phyloP scores from a whole-genome alignment of 2,113 vertebrate genomes.

The Sarotherodon lohbergeri region DNA sequence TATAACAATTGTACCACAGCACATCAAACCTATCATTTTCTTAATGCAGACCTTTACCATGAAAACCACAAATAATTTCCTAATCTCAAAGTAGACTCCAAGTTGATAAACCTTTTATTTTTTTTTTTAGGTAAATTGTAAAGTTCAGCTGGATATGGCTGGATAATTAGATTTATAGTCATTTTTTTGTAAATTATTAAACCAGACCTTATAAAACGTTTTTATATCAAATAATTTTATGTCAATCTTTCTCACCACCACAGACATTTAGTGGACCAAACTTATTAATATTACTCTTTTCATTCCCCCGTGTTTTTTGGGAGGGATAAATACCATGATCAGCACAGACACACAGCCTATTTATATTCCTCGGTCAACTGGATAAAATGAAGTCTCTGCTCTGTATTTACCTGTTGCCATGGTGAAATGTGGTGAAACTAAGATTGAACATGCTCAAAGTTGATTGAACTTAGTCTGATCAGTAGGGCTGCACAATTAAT shows the following conservation, averaged over 20 bases:
- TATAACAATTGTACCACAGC: background rate
- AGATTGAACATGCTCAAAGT: background rate
- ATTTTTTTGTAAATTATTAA: background rate
- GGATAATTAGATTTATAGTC: background rate
- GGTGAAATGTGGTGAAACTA: background rate
- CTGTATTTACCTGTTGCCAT: background rate
- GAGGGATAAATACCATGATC: background rate
- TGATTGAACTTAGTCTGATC: background rate
- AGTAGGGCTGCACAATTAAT: no score
- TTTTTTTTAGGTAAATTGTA: background rate
- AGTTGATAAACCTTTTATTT: background rate
- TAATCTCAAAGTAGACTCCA: background rate
- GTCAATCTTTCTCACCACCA: background rate
- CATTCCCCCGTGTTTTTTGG: background rate
- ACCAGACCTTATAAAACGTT: background rate
- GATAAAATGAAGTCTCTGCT: background rate
- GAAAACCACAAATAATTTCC: background rate
- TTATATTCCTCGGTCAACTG: background rate
- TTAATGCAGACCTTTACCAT: background rate
- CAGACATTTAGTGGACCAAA: background rate
- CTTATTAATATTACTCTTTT: background rate
- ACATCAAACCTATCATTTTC: background rate
- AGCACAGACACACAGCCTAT: background rate
- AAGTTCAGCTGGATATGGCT: background rate
- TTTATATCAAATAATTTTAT: background rate